Conservation (phyloP, 2,113 vertebrate species). For the Apteryx owenii region DNA sequence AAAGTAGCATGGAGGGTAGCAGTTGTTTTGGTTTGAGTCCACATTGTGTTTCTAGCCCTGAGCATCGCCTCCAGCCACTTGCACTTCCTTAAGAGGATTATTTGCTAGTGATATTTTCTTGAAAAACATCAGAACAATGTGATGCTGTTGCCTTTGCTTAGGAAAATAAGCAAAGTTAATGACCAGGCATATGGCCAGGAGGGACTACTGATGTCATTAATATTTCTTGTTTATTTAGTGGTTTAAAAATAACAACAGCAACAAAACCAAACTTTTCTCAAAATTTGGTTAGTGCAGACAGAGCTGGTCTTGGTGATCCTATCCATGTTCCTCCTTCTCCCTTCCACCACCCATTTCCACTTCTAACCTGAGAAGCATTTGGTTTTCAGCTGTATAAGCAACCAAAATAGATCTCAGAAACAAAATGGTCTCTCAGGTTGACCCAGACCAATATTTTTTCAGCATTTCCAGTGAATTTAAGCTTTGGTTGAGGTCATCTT, state of each 20-base stretch:
- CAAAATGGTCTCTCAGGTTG: neutral
- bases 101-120: slow-evolving; percentile 73
- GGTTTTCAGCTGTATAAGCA: neutral
- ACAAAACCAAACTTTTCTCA: neutral
- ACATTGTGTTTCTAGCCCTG: slow-evolving; percentile 60
- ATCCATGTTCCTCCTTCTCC: neutral
- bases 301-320: neutral
- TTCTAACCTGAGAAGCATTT: neutral
- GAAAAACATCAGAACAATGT: slow-evolving; percentile 61
- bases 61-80: slow-evolving; percentile 77
- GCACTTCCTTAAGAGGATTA: slow-evolving; percentile 77
- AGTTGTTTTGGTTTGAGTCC: slow-evolving; percentile 61
- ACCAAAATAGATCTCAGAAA: neutral
- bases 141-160: slow-evolving; percentile 63
- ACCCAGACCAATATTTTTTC: neutral
- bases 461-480: neutral
- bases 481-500: neutral
- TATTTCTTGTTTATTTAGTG: slow-evolving; percentile 46
- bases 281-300: neutral
- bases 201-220: slow-evolving; percentile 35
- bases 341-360: neutral
- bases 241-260: slow-evolving; percentile 22
- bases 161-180: slow-evolving; percentile 68
- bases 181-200: slow-evolving; percentile 10
- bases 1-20: slow-evolving; percentile 2